Evolutionary conservation across 2,888 invertebrate genomes (phyloP).

Genomic region (Horisme vitalbata): DNA sequence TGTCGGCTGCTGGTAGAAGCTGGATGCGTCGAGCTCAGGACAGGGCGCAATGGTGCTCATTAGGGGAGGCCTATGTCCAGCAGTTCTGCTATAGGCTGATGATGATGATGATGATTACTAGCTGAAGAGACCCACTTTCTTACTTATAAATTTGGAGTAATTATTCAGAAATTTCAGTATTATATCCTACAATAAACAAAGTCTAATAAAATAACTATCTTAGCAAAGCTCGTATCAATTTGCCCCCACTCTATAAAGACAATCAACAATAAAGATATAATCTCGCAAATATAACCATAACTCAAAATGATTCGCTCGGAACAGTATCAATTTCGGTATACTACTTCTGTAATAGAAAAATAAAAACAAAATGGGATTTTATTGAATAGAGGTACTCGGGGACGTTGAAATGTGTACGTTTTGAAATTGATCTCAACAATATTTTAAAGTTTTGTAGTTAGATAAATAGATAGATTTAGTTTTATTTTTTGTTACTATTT

Average conservation of each 20-base stretch:
- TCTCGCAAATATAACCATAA: constrained; percentile 64
- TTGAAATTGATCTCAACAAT: not conserved
- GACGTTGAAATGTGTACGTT: not conserved
- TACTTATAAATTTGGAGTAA: too few species aligned
- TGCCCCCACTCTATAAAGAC: constrained; percentile 44
- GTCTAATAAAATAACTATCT: not conserved
- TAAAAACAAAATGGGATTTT: constrained; percentile 63
- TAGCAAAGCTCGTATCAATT: constrained; percentile 25
- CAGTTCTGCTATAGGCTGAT: too few species aligned
- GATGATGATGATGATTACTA: too few species aligned
- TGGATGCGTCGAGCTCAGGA: too few species aligned
- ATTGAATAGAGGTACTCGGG: constrained; percentile 63
- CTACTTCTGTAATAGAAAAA: constrained; percentile 67
- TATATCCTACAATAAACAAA: too few species aligned
- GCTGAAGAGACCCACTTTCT: too few species aligned
- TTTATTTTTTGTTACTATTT: too few species aligned
- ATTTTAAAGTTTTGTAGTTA: not conserved
- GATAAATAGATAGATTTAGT: too few species aligned
- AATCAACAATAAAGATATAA: constrained; percentile 70
- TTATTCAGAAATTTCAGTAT: too few species aligned
- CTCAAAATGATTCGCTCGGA: constrained; percentile 57
- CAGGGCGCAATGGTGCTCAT: too few species aligned
- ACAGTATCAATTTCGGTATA: constrained; percentile 59
- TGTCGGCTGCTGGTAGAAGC: too few species aligned
- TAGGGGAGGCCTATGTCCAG: too few species aligned